Evolutionary conservation across 2,888 invertebrate genomes (phyloP), one percentile per base, ranked within the genome.

Genomic region (Drosophila aldrichi): DNA sequence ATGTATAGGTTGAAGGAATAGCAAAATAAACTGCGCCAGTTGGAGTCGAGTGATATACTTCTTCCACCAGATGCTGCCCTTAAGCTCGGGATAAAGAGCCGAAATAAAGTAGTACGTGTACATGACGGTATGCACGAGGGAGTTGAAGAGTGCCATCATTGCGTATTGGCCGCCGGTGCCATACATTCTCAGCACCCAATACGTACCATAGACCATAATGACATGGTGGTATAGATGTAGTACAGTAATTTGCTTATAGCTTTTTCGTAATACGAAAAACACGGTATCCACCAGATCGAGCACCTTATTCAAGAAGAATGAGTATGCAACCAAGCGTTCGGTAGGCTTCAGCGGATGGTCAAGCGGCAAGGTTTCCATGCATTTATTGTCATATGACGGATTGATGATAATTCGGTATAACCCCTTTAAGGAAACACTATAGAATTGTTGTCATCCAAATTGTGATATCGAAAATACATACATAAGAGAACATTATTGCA

Each of bases 201-300:
- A 95, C 89, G 96, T 95, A 66, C 96, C 92, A 25, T 95, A 0
- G 0, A 66, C 96, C 94, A 96, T 97, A 90, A 96, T 93, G 4
- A 95, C 94, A 91, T 98, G 98, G 92, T 98, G 98, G 90, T 97
- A 98, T 2, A 98, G 95, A 90, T 98, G 98, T 3, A 98, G 94
- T 88, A 96, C 96, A 0, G 97, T 95, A 34, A 98, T 96, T 93
- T 98, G 98, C 54, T 95, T 95, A 83, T 96, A 96, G 92, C 97
- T 98, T 92, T 98, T 98, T 25, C 98, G 94, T 75, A 98, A 92
- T 1, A 98, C 96, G 91, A 98, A 98, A 93, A 98, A 98, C 14
- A 97, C 94, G 0, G 97, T 97, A 88, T 97, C 97, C 56, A 96
- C 84, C 0, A 97, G 94, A 89, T 97, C 97, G 0, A 96, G 93